A percentile compares a stretch with the other conserved stretches of the same genome.
Evolutionary conservation across 2,797 vertebrate genomes (phyloP).

Genomic region (Smutsia temminckii): DNA sequence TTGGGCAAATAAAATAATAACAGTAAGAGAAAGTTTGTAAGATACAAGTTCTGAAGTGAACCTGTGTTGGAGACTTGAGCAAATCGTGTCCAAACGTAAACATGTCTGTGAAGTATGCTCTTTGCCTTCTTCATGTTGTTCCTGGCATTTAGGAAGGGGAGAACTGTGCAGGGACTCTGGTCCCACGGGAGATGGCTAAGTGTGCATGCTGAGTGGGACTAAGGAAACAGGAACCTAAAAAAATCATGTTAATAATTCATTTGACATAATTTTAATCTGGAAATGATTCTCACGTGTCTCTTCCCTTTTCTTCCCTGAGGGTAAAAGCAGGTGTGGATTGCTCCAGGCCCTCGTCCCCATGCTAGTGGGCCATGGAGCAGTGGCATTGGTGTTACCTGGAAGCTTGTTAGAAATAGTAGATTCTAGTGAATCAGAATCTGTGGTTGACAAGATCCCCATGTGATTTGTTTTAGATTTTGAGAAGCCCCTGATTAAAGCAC

Average conservation of each 20-base stretch:
- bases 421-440: background rate
- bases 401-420: background rate
- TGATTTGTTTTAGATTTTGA: constrained; percentile 55
- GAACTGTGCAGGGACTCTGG: background rate
- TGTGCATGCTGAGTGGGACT: background rate
- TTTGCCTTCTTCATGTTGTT: constrained; percentile 8
- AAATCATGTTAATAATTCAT: background rate
- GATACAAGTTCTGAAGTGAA: background rate
- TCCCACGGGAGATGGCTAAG: background rate
- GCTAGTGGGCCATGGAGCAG: background rate
- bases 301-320: background rate
- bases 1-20: background rate
- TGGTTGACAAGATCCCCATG: background rate
- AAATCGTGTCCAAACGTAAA: background rate
- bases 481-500: background rate
- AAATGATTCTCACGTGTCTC: background rate
- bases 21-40: background rate
- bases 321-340: background rate
- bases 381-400: background rate
- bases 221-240: background rate
- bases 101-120: background rate
- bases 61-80: background rate
- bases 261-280: constrained; percentile 31
- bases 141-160: background rate
- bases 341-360: background rate